These are phyloP conservation scores for Nudaria mundana DNA, from an alignment of 2,888 invertebrate genomes.

Conservation along the genomic window DNA sequence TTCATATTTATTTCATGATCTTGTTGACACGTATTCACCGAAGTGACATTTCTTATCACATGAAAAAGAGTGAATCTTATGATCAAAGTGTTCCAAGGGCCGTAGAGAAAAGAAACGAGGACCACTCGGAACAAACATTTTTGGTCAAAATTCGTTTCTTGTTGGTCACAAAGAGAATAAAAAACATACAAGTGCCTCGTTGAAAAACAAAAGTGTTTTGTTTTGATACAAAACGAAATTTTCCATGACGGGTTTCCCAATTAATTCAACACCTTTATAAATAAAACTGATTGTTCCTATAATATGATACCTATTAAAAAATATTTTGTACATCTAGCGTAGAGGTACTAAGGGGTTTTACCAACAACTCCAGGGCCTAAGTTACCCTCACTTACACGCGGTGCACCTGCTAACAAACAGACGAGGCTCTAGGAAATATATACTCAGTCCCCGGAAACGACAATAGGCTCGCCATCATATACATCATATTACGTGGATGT, in stretches of 20 bases:
- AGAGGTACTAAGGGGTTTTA: too few species aligned
- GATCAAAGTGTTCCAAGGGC: neutral
- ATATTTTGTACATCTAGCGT: too few species aligned
- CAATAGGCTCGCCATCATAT: too few species aligned
- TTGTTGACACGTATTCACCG: neutral
- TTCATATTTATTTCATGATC: neutral
- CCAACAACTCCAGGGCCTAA: too few species aligned
- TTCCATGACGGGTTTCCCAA: neutral
- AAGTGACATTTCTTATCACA: neutral
- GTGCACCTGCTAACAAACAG: too few species aligned
- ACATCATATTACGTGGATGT: too few species aligned
- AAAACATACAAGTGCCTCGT: conserved; percentile 1
- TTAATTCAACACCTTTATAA: neutral
- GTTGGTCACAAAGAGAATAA: neutral
- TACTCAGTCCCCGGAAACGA: too few species aligned
- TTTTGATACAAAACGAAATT: neutral
- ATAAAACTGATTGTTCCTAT: too few species aligned
- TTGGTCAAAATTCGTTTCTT: neutral
- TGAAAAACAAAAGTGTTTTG: neutral
- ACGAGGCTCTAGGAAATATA: too few species aligned
- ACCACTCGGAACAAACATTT: neutral
- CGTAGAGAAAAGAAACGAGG: neutral
- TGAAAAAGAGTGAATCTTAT: neutral
- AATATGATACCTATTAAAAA: too few species aligned
- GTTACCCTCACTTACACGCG: too few species aligned